Conservation (phyloP, 2,888 invertebrate genomes). For the Diachrysia chrysitis region DNA sequence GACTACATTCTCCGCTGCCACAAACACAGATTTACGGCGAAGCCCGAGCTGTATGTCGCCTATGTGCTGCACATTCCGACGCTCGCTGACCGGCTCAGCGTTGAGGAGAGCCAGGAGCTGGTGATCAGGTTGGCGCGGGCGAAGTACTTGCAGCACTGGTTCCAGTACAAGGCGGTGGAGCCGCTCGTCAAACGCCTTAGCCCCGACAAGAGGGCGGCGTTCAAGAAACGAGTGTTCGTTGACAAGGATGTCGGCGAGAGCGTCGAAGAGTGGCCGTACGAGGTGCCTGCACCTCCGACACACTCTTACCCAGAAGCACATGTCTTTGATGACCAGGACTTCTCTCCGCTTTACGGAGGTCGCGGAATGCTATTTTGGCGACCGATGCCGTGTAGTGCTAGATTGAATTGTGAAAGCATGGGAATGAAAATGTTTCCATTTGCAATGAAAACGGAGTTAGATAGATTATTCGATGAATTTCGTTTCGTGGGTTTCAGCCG, state of each 20-base stretch:
- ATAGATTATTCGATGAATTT: conserved; percentile 73
- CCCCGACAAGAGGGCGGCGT: conserved; percentile 57
- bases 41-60: conserved; percentile 69
- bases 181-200: conserved; percentile 69
- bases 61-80: conserved; percentile 66
- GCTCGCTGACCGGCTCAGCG: conserved; percentile 63
- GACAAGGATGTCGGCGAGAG: conserved; percentile 64
- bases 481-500: conserved; percentile 72
- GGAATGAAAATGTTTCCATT: neutral
- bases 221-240: conserved; percentile 72
- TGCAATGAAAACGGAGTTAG: conserved; percentile 65
- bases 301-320: conserved; percentile 6
- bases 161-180: conserved; percentile 71
- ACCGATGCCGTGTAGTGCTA: too few relatives aligned
- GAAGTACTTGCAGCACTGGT: conserved; percentile 66
- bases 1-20: conserved; percentile 67
- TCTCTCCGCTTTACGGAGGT: conserved; percentile 4
- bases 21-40: conserved; percentile 65
- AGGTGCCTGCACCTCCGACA: conserved; percentile 45
- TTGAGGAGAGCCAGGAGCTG: conserved; percentile 69
- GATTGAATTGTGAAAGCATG: too few relatives aligned
- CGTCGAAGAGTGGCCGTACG: conserved; percentile 67
- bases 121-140: conserved; percentile 68
- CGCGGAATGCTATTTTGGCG: neutral
- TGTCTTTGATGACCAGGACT: conserved; percentile 52